Conservation (phyloP, 2,113 vertebrate genomes). For the Petaurus breviceps region DNA sequence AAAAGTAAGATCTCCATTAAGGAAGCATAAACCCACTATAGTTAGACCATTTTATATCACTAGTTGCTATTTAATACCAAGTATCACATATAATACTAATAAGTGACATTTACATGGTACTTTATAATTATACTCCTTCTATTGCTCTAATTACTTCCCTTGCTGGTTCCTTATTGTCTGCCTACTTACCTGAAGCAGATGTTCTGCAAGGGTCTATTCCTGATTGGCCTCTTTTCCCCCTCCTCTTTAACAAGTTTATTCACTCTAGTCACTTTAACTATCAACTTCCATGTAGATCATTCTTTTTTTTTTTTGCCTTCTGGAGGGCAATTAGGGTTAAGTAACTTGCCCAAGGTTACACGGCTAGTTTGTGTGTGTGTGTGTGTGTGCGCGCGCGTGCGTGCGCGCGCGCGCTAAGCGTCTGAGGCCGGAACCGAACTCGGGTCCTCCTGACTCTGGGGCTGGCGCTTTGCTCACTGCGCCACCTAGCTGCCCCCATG, state of each 20-base stretch:
- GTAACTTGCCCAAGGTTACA: no score
- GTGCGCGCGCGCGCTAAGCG: no score
- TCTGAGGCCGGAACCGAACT: no score
- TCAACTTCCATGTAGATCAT: neutral
- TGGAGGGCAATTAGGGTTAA: no score
- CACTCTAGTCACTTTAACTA: neutral
- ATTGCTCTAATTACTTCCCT: neutral
- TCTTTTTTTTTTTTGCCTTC: no score
- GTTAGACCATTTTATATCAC: constrained; percentile 20
- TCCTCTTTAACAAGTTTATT: neutral
- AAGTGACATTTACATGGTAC: constrained; percentile 19
- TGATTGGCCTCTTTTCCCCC: neutral
- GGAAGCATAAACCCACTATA: constrained; percentile 36
- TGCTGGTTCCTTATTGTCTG: neutral
- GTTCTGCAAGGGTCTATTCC: neutral
- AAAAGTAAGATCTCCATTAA: neutral
- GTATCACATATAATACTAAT: neutral
- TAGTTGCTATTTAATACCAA: constrained; percentile 49
- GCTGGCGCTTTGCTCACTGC: no score
- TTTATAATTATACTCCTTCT: neutral
- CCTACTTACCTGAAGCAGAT: neutral
- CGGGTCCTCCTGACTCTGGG: no score
- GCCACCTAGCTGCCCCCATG: no score
- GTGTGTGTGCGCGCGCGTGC: no score
- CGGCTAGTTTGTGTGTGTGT: no score